Percentiles rank a stretch among this genome's conserved stretches.
Conservation (phyloP, 2,888 invertebrate genomes). For the Drosophila merina region DNA sequence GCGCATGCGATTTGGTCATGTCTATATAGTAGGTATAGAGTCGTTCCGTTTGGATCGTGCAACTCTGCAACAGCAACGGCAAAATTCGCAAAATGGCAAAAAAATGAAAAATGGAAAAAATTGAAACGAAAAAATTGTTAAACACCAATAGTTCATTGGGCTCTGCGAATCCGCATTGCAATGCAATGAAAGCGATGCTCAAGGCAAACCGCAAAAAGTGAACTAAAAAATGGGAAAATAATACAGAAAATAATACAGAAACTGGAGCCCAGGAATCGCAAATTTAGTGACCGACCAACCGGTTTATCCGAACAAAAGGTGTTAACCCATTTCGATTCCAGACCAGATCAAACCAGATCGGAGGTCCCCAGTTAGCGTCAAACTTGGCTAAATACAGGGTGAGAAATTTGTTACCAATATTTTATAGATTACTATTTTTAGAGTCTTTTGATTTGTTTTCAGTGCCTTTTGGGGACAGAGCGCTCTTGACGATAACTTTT, state of each 20-base stretch:
- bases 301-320: slow-evolving; percentile 66
- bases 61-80: slow-evolving; percentile 24
- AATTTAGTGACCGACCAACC: slow-evolving; percentile 47
- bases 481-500: slow-evolving; percentile 78
- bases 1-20: slow-evolving; percentile 60
- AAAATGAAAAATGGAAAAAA: not conserved
- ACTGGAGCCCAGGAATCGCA: slow-evolving; percentile 48
- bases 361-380: slow-evolving; percentile 9
- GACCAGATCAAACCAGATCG: slow-evolving; percentile 39
- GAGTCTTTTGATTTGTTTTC: not conserved
- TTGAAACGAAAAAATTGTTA: slow-evolving; percentile 3
- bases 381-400: not conserved
- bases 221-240: slow-evolving; percentile 9
- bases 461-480: slow-evolving; percentile 19
- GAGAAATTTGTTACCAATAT: not conserved
- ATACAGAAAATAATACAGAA: not conserved
- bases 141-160: slow-evolving; percentile 77
- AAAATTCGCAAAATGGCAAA: not conserved
- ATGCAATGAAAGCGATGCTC: slow-evolving; percentile 60
- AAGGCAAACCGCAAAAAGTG: slow-evolving; percentile 71
- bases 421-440: too few relatives aligned
- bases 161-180: slow-evolving; percentile 79
- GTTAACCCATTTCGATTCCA: slow-evolving; percentile 73
- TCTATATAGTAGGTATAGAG: slow-evolving; percentile 24
- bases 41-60: slow-evolving; percentile 48